Evolutionary conservation across 1,140 invertebrate species (phyloP).

Genomic region (Drosophila kepulauana): DNA sequence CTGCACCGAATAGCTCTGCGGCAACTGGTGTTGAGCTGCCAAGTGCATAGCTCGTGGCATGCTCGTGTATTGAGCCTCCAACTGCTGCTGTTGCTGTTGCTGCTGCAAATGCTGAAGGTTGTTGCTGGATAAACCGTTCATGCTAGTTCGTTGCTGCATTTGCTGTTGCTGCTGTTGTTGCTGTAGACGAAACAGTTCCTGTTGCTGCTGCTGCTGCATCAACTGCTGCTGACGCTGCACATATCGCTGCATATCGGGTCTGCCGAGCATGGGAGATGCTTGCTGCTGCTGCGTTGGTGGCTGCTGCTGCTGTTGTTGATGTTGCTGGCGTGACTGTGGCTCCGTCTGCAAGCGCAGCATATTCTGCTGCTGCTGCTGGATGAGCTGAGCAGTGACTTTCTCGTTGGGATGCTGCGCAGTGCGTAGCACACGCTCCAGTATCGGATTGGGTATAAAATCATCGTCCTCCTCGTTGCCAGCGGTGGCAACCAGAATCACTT

Average conservation of each 20-base stretch:
- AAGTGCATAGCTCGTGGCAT: conserved; percentile 62
- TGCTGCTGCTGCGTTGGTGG: conserved; percentile 47
- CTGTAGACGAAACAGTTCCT: conserved; percentile 57
- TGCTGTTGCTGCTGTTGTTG: conserved; percentile 67
- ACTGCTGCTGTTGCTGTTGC: conserved; percentile 60
- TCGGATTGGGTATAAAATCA: conserved; percentile 95
- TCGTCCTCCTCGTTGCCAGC: conserved; percentile 96
- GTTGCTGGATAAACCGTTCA: conserved; percentile 66
- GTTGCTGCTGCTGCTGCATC: conserved; percentile 58
- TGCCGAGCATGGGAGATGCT: conserved; percentile 63
- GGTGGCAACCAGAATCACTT: conserved; percentile 95
- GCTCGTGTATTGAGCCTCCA: conserved; percentile 66
- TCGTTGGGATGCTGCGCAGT: conserved; percentile 87
- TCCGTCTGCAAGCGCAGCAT: conserved; percentile 86
- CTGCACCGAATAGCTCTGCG: conserved; percentile 68
- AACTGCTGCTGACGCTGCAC: conserved; percentile 65
- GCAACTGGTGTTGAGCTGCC: conserved; percentile 32
- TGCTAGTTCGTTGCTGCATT: conserved; percentile 62
- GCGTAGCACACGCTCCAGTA: conserved; percentile 93
- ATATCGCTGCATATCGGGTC: conserved; percentile 77
- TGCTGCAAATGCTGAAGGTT: conserved; percentile 59
- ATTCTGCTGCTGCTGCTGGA: conserved; percentile 86
- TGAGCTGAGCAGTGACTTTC: conserved; percentile 86
- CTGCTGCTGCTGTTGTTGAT: conserved; percentile 61
- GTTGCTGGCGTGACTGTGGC: conserved; percentile 76